phyloP scores from a whole-genome alignment of 2,888 invertebrate genomes.

The Leucophenga montana region DNA sequence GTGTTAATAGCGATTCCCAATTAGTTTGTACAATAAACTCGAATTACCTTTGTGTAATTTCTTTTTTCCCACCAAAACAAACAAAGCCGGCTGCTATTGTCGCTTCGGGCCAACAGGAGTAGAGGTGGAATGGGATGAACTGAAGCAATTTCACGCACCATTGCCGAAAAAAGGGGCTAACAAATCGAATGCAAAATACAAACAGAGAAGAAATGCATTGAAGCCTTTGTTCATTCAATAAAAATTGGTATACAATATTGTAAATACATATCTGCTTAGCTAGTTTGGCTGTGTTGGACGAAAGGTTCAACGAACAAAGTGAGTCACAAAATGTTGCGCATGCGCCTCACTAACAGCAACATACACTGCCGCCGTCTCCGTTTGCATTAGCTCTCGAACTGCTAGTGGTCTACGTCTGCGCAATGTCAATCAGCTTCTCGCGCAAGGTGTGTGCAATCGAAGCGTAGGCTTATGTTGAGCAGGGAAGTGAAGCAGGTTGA shows the following conservation, averaged over 20 bases:
- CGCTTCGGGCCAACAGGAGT: conserved; percentile 1
- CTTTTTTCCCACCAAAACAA: conserved; percentile 50
- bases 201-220: conserved; percentile 53
- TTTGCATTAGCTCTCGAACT: not conserved
- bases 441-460: conserved; percentile 56
- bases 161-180: conserved; percentile 39
- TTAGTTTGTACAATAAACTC: conserved; percentile 47
- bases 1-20: conserved; percentile 69
- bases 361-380: conserved; percentile 1
- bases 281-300: conserved; percentile 14
- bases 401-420: conserved; percentile 23
- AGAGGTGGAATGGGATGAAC: conserved; percentile 50
- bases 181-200: conserved; percentile 54
- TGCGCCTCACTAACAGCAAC: not conserved
- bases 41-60: not conserved
- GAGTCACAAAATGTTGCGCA: conserved; percentile 10
- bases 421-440: conserved; percentile 66
- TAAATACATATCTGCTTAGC: no score
- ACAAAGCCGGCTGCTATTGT: conserved; percentile 33
- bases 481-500: not conserved
- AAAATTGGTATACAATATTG: not conserved
- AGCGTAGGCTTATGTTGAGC: conserved; percentile 32
- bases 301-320: conserved; percentile 55
- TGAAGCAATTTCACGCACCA: conserved; percentile 71
- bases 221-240: not conserved